Conservation (phyloP, 2,888 invertebrate species). For the Allygus modestus region DNA sequence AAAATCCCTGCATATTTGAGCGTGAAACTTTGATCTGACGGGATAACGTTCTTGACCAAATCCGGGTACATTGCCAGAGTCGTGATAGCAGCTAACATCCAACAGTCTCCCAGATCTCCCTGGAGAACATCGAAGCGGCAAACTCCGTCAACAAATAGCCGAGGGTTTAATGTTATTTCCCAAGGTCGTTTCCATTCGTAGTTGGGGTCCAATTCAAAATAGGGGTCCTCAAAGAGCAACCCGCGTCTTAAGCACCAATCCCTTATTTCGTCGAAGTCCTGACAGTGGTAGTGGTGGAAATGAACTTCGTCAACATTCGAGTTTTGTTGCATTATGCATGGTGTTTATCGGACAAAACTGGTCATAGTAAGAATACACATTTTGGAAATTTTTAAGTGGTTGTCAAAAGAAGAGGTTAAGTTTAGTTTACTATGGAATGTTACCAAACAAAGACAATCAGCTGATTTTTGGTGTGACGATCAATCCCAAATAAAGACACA, state of each 20-base stretch:
- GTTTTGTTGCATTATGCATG: constrained; percentile 2
- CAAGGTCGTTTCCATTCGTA: not conserved
- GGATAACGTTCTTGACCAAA: not conserved
- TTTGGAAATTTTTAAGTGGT: no score
- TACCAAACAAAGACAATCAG: no score
- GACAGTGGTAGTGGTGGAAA: not conserved
- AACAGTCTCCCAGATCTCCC: not conserved
- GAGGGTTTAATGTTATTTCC: not conserved
- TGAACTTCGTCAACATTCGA: not conserved
- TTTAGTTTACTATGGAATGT: no score
- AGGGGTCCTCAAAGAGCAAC: not conserved
- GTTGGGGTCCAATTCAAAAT: not conserved
- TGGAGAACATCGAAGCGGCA: not conserved
- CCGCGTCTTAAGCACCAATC: not conserved
- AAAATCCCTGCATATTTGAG: constrained; percentile 23
- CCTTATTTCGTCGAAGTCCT: not conserved
- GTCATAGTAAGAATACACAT: no score
- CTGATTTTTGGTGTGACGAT: no score
- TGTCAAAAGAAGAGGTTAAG: no score
- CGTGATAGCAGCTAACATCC: constrained; percentile 6
- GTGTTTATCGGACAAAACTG: not conserved
- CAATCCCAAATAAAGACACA: no score
- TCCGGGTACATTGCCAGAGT: not conserved
- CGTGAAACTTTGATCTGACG: constrained; percentile 11
- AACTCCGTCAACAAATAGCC: not conserved